Evolutionary conservation across 2,113 vertebrate species (phyloP), one percentile per base, ranked within the genome.

Genomic region (Cricetomys ansorgei): DNA sequence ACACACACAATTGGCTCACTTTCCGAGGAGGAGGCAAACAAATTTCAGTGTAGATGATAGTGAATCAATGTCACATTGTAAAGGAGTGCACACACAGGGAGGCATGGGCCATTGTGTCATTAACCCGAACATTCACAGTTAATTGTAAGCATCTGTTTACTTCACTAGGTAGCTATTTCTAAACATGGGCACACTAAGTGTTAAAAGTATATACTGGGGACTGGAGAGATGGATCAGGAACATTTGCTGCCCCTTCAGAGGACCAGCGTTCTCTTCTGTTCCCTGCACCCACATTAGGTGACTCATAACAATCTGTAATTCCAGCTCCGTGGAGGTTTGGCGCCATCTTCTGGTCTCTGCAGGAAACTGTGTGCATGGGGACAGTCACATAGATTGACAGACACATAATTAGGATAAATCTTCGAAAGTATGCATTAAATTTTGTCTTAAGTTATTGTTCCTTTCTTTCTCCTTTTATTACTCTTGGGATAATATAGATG

Each of bases 401-500:
- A 31, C 27, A 16, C 73, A 76, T 50, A 77, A 77, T 50, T 50
- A 48, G n/a, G n/a, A n/a, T n/a, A 50, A 77, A 50, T 77, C 48
- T 48, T 77, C 75, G 65, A 91, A 91, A 57, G 48, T 67, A 70
- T 53, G 37, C 37, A 5, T 93, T 45, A 72, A 92, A 57, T 72
- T 69, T 89, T 92, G 65, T 87, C 73, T 87, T n/a, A 90, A 94
- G 70, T 83, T 75, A 55, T 27, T 87, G 15, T 83, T 45, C 72
- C 91, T 93, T 92, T 50, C 64, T 94, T 34, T 11, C 50, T 37
- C 77, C 21, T n/a, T 27, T 25, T 83, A 62, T 76, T 89, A 89
- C 0, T 92, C 31, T 70, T 87, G 81, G 55, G 59, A 81, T 67
- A 69, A 75, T 23, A 50, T 92, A 50, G 72, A 62, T 37, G 43